Conservation (phyloP, 2,888 invertebrate species). For the Himalopsyche kuldschensis region DNA sequence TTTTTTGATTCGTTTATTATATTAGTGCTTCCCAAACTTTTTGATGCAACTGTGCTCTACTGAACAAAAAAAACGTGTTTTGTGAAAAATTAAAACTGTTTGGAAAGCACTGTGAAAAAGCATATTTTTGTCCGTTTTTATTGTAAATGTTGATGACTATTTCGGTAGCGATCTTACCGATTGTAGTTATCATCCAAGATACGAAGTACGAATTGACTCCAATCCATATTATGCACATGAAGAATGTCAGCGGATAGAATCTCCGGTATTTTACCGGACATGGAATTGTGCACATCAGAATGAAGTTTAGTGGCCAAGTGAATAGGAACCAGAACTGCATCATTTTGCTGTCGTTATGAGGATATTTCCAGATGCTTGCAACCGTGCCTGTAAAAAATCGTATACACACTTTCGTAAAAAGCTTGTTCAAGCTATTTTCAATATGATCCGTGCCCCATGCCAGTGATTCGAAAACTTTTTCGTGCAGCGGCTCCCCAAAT, state of each 20-base stretch:
- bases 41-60: too few relatives aligned
- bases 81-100: too few relatives aligned
- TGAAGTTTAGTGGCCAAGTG: constrained; percentile 70
- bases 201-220: constrained; percentile 82
- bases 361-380: constrained; percentile 53
- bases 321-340: constrained; percentile 67
- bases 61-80: too few relatives aligned
- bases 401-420: background rate
- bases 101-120: too few relatives aligned
- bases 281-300: constrained; percentile 71
- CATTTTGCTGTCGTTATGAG: constrained; percentile 46
- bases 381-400: constrained; percentile 39
- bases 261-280: constrained; percentile 64
- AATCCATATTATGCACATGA: constrained; percentile 87
- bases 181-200: constrained; percentile 89
- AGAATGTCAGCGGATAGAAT: constrained; percentile 75
- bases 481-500: too few relatives aligned
- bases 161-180: constrained; percentile 63
- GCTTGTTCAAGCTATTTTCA: too few relatives aligned
- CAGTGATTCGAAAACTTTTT: too few relatives aligned
- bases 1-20: too few relatives aligned
- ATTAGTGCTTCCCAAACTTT: too few relatives aligned
- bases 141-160: too few relatives aligned
- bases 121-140: too few relatives aligned
- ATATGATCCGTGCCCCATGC: too few relatives aligned